Base-by-base conservation (phyloP, 2,797 vertebrate species). In the Nothura maculosa region DNA sequence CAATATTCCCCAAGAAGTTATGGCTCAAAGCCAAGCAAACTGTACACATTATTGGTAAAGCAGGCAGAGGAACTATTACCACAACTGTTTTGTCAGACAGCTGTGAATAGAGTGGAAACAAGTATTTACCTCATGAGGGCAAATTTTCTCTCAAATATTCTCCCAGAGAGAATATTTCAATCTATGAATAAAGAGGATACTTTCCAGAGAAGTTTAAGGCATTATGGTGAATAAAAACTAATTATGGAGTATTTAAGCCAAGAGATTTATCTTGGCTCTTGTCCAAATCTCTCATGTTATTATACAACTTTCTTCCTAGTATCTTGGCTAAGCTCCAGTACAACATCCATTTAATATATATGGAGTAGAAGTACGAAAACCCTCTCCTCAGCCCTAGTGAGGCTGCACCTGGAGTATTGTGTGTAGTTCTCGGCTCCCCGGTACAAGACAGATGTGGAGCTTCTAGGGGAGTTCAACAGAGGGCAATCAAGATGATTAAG, bases 221-320 rank as follows among this genome's bases (percentile, higher is more conserved):
- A 66, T 77, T 66, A 45, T 22, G 36, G 27, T 75, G 61, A 77
- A 78, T 55, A 42, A 64, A 89, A 86, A 14, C 7, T 77, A 81
- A 88, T 81, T 88, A 52, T 22, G 42, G 9, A 55, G 19, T 50
- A 50, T 72, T 92, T 89, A 78, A 80, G 80, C 2, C 1, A 55
- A 89, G 87, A 64, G 3, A 85, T 82, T 94, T 86, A 3, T 74
- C 36, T 85, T 94, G 90, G 45, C 21, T 87, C 70, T 19, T 89
- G 27, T 89, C 45, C 76, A 95, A 72, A 81, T 89, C 50, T 76
- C 45, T 68, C 32, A 36, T 24, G 57, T 68, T 85, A 57, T 80
- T 75, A 28, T 47, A 25, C 43, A 80, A 77, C 30, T 85, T 94
- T 81, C 50, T 92, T 69, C 6, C 22, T 78, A 30, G 11, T 85